Evolutionary conservation across 2,113 vertebrate species (phyloP).

Genomic region (Nymphicus hollandicus): DNA sequence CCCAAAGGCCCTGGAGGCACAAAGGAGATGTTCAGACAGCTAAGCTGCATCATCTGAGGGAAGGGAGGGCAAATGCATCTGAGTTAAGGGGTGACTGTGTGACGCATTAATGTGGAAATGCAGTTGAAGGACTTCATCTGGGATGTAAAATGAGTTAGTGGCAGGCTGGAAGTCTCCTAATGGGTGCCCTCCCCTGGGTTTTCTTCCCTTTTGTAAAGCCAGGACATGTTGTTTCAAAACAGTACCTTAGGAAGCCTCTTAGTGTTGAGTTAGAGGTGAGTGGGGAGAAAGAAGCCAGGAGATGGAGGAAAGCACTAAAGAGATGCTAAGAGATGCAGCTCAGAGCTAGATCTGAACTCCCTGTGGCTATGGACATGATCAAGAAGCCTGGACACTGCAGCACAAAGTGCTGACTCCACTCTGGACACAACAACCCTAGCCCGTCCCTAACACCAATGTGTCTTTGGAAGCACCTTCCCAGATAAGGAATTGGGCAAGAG

Average conservation of each 20-base stretch:
- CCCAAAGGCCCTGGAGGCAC: neutral
- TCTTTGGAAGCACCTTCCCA: neutral
- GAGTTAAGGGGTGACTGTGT: neutral
- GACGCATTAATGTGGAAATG: neutral
- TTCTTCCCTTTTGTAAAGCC: neutral
- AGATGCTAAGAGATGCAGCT: neutral
- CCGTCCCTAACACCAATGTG: fast-evolving
- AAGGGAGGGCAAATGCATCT: neutral
- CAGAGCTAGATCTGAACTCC: neutral
- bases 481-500: neutral
- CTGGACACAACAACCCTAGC: neutral
- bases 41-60: neutral
- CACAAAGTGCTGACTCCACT: neutral
- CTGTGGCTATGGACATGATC: neutral
- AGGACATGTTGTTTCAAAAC: neutral
- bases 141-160: neutral
- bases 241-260: neutral
- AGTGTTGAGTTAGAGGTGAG: neutral
- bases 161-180: constrained; percentile 3
- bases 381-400: neutral
- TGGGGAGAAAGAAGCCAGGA: neutral
- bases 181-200: neutral
- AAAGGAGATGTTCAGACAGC: neutral
- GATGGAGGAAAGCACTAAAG: neutral
- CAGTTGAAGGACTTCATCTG: neutral